Evolutionary conservation across 2,113 vertebrate species (phyloP), one percentile per base, ranked within the genome.

Genomic region (Serinus canaria): DNA sequence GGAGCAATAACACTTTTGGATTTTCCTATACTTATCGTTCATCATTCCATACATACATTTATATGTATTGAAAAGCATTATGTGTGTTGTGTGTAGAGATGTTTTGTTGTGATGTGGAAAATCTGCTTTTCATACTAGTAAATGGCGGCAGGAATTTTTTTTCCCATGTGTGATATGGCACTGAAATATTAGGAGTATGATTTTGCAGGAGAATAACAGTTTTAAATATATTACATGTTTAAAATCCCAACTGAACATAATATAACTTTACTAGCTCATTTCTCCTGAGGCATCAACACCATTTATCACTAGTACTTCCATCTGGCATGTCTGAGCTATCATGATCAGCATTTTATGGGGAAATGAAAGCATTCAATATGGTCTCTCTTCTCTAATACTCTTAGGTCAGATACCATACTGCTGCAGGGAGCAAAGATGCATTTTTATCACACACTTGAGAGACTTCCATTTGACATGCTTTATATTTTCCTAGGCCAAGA

Each of bases 311-410:
- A 88, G 86, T 80, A n/a, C 92, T 97, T 96, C 97, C 97, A 97
- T 98, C 96, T 98, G 97, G 96, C 78, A 90, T 87, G 86, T 95
- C 96, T 97, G 97, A 97, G 95, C 94, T 96, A 93, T 97, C 91
- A 95, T 88, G 95, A 98, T 98, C 97, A 97, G 96, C 91, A 94
- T 96, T 98, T 98, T 98, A 98, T 97, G 96, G 95, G 91, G 89
- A 97, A 97, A 97, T 97, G 97, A 98, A 98, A 98, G 94, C 89
- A 78, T 96, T 97, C 96, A 93, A 58, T 91, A 95, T 89, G 90
- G 95, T 97, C 79, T 97, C 91, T 95, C 93, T 96, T 94, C 95
- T 96, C 73, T 96, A 96, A 95, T 96, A 87, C 82, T 94, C 91
- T 80, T 87, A 97, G 97, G 97, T 98, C 97, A 98, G 97, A 89